A percentile compares a stretch with the other conserved stretches of the same genome.
These are phyloP conservation scores for Myotis davidii DNA, from an alignment of 2,113 vertebrate genomes.

Conservation along the genomic window DNA sequence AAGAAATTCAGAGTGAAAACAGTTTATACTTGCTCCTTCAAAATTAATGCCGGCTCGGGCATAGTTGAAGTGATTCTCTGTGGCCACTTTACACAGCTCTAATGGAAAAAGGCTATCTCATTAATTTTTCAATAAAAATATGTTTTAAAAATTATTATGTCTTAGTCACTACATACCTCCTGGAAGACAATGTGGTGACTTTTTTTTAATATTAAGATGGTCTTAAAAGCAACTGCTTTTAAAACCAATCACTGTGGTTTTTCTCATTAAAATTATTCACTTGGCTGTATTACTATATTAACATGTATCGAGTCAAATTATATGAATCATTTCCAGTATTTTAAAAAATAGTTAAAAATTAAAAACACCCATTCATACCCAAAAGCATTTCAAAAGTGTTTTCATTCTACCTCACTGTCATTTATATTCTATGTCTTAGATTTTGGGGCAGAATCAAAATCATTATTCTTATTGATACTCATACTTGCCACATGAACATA, in stretches of 20 bases:
- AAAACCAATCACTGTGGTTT: not conserved
- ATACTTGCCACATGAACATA: not conserved
- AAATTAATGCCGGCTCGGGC: not conserved
- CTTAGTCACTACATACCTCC: not conserved
- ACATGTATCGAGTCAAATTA: not conserved
- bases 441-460: not conserved
- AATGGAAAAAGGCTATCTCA: not conserved
- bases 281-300: not conserved
- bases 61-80: not conserved
- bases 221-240: not conserved
- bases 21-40: not conserved
- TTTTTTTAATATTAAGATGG: not conserved
- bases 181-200: not conserved
- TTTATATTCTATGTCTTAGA: not conserved
- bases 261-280: not conserved
- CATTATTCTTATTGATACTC: not conserved
- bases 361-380: not conserved
- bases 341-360: conserved; percentile 6
- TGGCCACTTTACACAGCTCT: not conserved
- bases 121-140: conserved; percentile 5
- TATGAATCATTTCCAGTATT: not conserved
- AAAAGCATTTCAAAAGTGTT: conserved; percentile 25
- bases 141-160: conserved; percentile 1
- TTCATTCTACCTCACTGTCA: not conserved
- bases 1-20: conserved; percentile 2